Conservation (phyloP, 2,797 vertebrate species). For the Emydoidea blandingii region DNA sequence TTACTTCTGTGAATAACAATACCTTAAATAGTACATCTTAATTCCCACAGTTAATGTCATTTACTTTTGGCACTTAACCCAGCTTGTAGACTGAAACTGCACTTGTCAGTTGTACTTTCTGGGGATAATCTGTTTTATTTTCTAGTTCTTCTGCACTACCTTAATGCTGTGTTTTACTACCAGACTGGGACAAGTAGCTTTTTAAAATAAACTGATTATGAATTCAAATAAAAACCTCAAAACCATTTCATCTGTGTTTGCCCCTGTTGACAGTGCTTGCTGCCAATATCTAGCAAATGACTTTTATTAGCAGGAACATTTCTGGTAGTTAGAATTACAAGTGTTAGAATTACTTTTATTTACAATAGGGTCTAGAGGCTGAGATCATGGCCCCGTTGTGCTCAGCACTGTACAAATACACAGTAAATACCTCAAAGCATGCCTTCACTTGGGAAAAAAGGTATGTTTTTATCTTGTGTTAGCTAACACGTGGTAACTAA, state of each 20-base stretch:
- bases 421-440: neutral
- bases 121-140: neutral
- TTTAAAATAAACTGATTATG: neutral
- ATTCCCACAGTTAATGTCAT: neutral
- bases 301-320: neutral
- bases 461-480: neutral
- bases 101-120: neutral
- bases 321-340: too few species aligned
- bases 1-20: neutral
- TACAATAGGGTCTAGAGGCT: neutral
- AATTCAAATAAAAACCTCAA: neutral
- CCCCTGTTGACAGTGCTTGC: neutral
- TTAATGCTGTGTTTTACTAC: neutral
- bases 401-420: neutral
- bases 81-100: neutral
- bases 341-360: neutral
- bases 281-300: neutral
- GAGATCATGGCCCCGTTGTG: neutral
- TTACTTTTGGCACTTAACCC: neutral
- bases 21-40: neutral
- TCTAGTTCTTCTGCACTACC: neutral
- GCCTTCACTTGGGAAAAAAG: neutral
- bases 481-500: accelerated
- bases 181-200: neutral
- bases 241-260: neutral